These are phyloP conservation scores for Neuroscelio doddi DNA, from an alignment of 2,888 invertebrate species.

Conservation along the genomic window DNA sequence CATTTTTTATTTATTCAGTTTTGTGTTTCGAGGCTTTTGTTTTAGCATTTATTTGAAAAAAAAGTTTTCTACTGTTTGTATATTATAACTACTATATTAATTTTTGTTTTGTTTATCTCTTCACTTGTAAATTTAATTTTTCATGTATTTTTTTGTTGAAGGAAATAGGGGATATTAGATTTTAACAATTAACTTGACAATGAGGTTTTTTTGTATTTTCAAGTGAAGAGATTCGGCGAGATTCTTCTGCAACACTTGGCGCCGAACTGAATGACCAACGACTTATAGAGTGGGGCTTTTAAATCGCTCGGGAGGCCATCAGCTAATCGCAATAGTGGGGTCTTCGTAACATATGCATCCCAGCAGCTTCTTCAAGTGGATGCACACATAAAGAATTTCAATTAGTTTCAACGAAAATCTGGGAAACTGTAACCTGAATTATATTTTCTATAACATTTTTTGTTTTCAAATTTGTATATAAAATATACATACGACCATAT, in stretches of 20 bases:
- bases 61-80: too few relatives aligned
- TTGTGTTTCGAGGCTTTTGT: constrained; percentile 2
- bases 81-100: too few relatives aligned
- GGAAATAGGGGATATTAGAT: not conserved
- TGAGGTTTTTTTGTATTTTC: not conserved
- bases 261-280: constrained; percentile 30
- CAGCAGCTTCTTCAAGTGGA: constrained; percentile 12
- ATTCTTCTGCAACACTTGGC: constrained; percentile 29
- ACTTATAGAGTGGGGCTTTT: constrained; percentile 37
- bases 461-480: not conserved
- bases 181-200: not conserved
- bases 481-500: not conserved
- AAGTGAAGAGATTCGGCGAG: constrained; percentile 6
- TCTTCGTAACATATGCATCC: constrained; percentile 28
- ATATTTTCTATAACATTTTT: too few relatives aligned
- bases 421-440: too few relatives aligned
- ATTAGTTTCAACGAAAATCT: constrained; percentile 9
- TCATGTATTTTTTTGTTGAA: not conserved
- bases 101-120: too few relatives aligned
- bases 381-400: constrained; percentile 23
- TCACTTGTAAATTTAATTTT: not conserved
- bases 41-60: too few relatives aligned
- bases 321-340: constrained; percentile 31
- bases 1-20: constrained; percentile 4
- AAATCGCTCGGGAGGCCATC: constrained; percentile 30